Evolutionary conservation across 2,113 vertebrate genomes (phyloP).

Genomic region (Tyrannus savana): DNA sequence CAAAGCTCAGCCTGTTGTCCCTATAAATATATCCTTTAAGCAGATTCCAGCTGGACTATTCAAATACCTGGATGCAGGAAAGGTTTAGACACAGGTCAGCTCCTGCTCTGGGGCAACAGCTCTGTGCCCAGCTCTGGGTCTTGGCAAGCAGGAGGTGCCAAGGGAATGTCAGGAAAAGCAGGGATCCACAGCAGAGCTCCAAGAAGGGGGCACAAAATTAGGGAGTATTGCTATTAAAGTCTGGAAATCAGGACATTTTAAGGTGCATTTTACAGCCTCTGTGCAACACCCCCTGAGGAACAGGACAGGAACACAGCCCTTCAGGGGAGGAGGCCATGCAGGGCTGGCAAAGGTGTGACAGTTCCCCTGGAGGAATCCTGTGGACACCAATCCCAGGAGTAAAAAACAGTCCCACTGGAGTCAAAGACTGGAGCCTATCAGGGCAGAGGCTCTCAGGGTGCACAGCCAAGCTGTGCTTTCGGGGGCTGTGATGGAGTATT

Average conservation of each 20-base stretch:
- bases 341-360: rapidly evolving
- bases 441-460: not conserved
- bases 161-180: not conserved
- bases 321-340: not conserved
- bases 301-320: not conserved
- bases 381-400: not conserved
- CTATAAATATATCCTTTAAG: not conserved
- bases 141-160: not conserved
- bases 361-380: not conserved
- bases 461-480: not conserved
- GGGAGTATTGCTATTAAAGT: not conserved
- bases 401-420: not conserved
- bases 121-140: not conserved
- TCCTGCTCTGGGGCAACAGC: not conserved
- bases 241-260: not conserved
- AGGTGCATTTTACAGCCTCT: not conserved
- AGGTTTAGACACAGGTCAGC: not conserved
- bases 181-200: not conserved
- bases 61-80: not conserved
- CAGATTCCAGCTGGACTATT: not conserved
- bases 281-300: not conserved
- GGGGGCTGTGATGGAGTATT: not conserved
- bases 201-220: not conserved
- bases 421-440: not conserved
- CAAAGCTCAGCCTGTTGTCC: not conserved